Base-by-base conservation (phyloP, 2,797 vertebrate species). In the Cyclopterus lumpus region DNA sequence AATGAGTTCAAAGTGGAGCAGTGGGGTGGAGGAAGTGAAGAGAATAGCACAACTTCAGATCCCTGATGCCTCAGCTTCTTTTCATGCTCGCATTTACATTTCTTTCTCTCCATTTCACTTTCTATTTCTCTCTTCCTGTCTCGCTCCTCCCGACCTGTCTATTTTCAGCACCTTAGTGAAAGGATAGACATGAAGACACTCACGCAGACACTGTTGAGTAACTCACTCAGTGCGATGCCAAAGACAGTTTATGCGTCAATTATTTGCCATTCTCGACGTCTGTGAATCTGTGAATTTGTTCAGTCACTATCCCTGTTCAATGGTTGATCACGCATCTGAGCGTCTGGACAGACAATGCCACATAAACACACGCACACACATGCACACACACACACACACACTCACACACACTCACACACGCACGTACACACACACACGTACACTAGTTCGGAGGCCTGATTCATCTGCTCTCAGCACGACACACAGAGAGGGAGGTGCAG, bases 381-480 rank as follows among this genome's bases (percentile, higher is more conserved):
- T 63, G 18, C 15, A 68, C 51, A 75, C 40, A 28, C 28, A 60
- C 38, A 60, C 67, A 78, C 73, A 46, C 54, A 62, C 42, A 28
- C 38, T 15, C 28, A 18, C 15, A 68, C 51, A 75, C 40, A 28
- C 28, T 60, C 38, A 60, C 67, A 78, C 73, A 24, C 58, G 2
- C 15, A 55, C 28, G 18, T 15, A 68, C 51, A 75, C 40, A 28
- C 28, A 60, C 38, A 60, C 67, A 78, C 73, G 46, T 54, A 62
- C 42, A 28, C 38, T 15, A 69, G 69, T 88, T 66, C 12, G 59
- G 71, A 81, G 84, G 81, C 82, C 88, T 84, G 86, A 87, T 91
- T 93, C 92, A 92, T 93, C 88, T 90, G 92, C 89, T 91, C 92
- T 54, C 92, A 92, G 91, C 92, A 94, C 88, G 93, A 95, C 93